phyloP scores from a whole-genome alignment of 2,888 invertebrate genomes.

The Drepana falcataria region DNA sequence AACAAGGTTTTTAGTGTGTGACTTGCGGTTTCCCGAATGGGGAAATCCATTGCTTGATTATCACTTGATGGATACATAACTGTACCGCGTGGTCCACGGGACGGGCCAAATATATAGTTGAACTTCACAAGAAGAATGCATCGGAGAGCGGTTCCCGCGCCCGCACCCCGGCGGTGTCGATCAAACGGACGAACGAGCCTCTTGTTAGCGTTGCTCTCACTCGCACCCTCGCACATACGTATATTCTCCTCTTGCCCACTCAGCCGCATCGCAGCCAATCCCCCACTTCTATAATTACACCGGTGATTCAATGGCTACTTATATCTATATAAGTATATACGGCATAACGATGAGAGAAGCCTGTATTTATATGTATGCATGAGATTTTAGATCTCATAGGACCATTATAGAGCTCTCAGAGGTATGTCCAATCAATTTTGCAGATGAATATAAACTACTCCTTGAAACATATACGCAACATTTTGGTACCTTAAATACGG shows the following conservation, averaged over 20 bases:
- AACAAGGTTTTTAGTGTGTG: background rate
- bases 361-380: slow-evolving; percentile 64
- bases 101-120: slow-evolving; percentile 74
- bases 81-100: slow-evolving; percentile 46
- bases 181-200: slow-evolving; percentile 78
- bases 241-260: slow-evolving; percentile 49
- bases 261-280: slow-evolving; percentile 76
- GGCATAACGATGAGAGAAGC: slow-evolving; percentile 71
- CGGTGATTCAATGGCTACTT: slow-evolving; percentile 79
- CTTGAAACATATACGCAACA: background rate
- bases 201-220: slow-evolving; percentile 69
- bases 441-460: slow-evolving; percentile 30
- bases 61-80: slow-evolving; percentile 50
- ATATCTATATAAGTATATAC: slow-evolving; percentile 68
- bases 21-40: slow-evolving; percentile 2
- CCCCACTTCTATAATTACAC: slow-evolving; percentile 79
- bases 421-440: slow-evolving; percentile 53
- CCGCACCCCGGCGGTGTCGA: slow-evolving; percentile 74
- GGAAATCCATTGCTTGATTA: slow-evolving; percentile 17
- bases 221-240: slow-evolving; percentile 41
- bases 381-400: slow-evolving; percentile 63
- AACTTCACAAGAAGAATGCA: slow-evolving; percentile 77
- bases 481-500: background rate
- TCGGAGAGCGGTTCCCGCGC: slow-evolving; percentile 70
- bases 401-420: slow-evolving; percentile 46